Evolutionary conservation across 2,888 invertebrate genomes (phyloP).

Genomic region (Acleris cristana): DNA sequence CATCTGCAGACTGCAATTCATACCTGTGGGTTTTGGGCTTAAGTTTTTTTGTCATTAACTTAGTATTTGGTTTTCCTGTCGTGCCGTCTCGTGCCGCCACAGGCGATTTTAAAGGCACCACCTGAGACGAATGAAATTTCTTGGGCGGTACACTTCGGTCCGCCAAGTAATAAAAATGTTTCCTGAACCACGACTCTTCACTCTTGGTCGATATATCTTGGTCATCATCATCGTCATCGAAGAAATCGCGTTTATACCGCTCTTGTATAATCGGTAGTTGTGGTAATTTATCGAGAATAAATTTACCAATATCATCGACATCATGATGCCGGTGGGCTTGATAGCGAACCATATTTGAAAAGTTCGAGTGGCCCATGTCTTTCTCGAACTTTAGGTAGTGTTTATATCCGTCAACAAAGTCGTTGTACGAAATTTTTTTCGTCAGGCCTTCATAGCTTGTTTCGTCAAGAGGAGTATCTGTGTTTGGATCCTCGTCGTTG

Average conservation of each 20-base stretch:
- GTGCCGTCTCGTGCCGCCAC: constrained; percentile 26
- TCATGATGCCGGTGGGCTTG: constrained; percentile 74
- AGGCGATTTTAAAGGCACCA: constrained; percentile 57
- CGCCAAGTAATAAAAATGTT: constrained; percentile 66
- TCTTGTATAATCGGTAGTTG: constrained; percentile 40
- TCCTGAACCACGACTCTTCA: constrained; percentile 71
- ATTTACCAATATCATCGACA: constrained; percentile 76
- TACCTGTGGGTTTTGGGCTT: too few relatives aligned
- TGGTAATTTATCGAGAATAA: constrained; percentile 68
- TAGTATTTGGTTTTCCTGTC: too few relatives aligned
- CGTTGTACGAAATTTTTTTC: constrained; percentile 64
- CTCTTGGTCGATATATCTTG: constrained; percentile 67
- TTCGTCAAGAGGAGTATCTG: constrained; percentile 39
- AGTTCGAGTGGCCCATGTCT: constrained; percentile 58
- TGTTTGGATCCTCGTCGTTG: constrained; percentile 2
- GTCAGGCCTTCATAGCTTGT: constrained; percentile 56
- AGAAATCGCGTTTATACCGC: constrained; percentile 41
- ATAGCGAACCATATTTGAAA: constrained; percentile 65
- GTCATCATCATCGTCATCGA: constrained; percentile 63
- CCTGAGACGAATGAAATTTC: constrained; percentile 64
- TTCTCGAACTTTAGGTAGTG: constrained; percentile 69
- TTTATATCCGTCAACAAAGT: constrained; percentile 71
- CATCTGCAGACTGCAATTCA: too few relatives aligned
- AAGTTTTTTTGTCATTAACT: too few relatives aligned
- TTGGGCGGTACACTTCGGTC: constrained; percentile 58